phyloP scores from a whole-genome alignment of 2,797 vertebrate genomes.

The Aulostomus chinensis region DNA sequence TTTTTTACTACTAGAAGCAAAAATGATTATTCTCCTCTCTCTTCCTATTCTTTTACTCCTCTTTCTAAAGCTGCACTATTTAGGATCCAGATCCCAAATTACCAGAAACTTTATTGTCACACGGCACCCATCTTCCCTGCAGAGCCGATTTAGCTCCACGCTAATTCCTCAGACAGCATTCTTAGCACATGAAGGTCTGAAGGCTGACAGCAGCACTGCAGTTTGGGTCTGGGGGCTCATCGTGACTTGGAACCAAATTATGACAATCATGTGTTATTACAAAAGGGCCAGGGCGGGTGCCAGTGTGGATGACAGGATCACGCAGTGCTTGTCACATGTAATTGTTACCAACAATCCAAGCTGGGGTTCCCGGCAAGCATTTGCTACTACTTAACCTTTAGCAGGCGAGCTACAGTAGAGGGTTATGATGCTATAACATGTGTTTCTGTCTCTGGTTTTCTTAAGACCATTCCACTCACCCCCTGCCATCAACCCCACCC shows the following conservation, averaged over 20 bases:
- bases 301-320: slow-evolving; percentile 57
- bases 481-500: too few species aligned
- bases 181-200: slow-evolving; percentile 30
- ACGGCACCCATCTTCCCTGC: slow-evolving; percentile 5
- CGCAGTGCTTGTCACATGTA: slow-evolving; percentile 57
- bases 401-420: slow-evolving; percentile 21
- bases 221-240: slow-evolving; percentile 53
- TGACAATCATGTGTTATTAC: slow-evolving; percentile 62
- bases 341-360: slow-evolving; percentile 47
- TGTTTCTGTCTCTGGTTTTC: slow-evolving; percentile 6
- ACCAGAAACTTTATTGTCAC: slow-evolving; percentile 10
- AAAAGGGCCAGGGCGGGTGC: slow-evolving; percentile 27
- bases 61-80: too few species aligned
- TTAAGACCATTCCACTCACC: slow-evolving; percentile 17
- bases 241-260: slow-evolving; percentile 62
- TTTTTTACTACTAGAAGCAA: too few species aligned
- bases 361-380: slow-evolving; percentile 15
- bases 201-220: slow-evolving; percentile 43
- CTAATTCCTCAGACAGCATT: slow-evolving; percentile 21
- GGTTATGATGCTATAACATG: slow-evolving; percentile 25
- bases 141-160: slow-evolving; percentile 2
- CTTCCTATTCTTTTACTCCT: too few species aligned
- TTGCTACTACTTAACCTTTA: slow-evolving; percentile 37
- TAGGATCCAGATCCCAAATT: slow-evolving; percentile 7
- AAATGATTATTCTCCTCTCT: too few species aligned